phyloP scores from a whole-genome alignment of 2,113 vertebrate genomes.

The Phylloscopus whistleri region DNA sequence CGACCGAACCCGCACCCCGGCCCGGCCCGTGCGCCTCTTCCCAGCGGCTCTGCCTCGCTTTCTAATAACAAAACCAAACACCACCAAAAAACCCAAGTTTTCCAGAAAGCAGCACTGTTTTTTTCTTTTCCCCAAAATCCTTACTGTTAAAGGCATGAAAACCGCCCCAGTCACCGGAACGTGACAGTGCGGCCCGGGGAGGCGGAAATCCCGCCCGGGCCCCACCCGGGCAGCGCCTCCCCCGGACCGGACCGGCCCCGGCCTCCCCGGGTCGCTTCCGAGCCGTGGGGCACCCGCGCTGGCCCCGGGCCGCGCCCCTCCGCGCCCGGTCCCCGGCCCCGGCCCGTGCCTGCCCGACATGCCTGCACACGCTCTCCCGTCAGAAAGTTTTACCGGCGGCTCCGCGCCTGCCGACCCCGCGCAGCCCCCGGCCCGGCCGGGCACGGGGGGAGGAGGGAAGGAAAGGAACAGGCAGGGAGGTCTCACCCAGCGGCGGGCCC shows the following conservation, averaged over 20 bases:
- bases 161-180: rapidly evolving
- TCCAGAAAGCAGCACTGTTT: neutral
- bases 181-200: neutral
- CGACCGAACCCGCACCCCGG: neutral
- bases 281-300: neutral
- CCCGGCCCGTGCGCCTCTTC: rapidly evolving
- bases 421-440: neutral
- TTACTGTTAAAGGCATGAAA: rapidly evolving
- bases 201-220: neutral
- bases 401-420: neutral
- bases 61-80: no score
- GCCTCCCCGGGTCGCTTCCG: neutral
- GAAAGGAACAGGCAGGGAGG: neutral
- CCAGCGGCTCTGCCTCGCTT: neutral
- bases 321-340: neutral
- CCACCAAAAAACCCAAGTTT: neutral
- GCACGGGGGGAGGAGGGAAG: neutral
- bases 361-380: neutral
- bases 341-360: neutral
- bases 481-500: neutral
- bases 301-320: neutral
- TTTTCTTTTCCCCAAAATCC: no score
- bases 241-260: neutral
- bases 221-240: neutral
- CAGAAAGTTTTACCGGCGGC: neutral